Base-by-base conservation (phyloP, 2,888 invertebrate species). In the Celastrina argiolus region DNA sequence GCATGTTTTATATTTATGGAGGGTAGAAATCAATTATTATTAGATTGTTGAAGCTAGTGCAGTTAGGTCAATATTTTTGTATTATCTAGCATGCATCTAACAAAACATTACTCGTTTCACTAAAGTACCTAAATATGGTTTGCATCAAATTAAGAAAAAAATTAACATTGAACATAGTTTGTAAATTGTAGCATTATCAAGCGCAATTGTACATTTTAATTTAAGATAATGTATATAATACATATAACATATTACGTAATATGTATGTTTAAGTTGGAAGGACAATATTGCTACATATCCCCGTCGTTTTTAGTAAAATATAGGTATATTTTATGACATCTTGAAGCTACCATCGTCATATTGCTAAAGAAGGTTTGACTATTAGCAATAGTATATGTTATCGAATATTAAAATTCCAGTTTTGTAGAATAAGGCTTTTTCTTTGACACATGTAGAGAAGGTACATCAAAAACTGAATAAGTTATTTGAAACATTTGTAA, bases 251-350 rank as follows among this genome's bases (percentile, higher is more conserved):
- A n/a, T n/a, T n/a, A n/a, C n/a, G 18, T 61, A 61, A 61, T 18
- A 51, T 51, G 51, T 51, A 51, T 59, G 34, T 36, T 59, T 61
- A 61, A 59, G 61, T 61, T 61, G 6, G 39, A 61, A 14, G 16
- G 61, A 61, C 61, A 61, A 61, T 61, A 61, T 61, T 39, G 61
- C 61, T 61, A 61, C 61, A 61, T 61, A 39, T 61, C 61, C 22
- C 22, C 51, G 4, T 51, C 26, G 51, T 51, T 51, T 36, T 51
- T 51, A 26, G 14, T 51, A 22, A 51, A 51, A 51, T 45, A 22
- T 51, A 51, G 12, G 51, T 22, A 51, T 51, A 26, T 45, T 18
- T 45, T 45, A 45, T 51, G 22, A 51, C 22, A 12, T 5, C 51
- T 14, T 5, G 5, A 10, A 51, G 22, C 22, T 26, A 22, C 22